Evolutionary conservation across 2,797 vertebrate genomes (phyloP), one percentile per base, ranked within the genome.

Genomic region (Anableps anableps): DNA sequence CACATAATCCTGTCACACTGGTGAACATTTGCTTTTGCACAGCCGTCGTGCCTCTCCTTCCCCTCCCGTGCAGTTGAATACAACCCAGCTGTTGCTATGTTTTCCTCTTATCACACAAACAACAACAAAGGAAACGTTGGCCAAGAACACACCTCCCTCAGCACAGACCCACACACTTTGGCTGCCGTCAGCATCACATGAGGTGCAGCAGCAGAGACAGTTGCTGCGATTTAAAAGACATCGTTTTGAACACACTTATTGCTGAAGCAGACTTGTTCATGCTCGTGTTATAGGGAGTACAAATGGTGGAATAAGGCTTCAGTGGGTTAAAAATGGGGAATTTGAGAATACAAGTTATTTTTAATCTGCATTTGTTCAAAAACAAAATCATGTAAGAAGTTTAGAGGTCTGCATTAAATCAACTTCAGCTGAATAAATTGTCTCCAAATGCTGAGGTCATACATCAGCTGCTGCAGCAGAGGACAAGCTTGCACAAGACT

Each of bases 81-180:
- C 76, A 80, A 85, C 82, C 90, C 91, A 91, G 92, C 91, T 93
- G 95, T 96, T 95, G 94, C 94, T 95, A 95, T 95, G 95, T 94
- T 94, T 92, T 88, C 88, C 84, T 86, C 89, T 88, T 89, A 92
- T 90, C 87, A 11, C 90, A 89, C 90, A 45, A 90, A 94, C 92
- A 95, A 94, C 92, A 92, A 86, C 86, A 91, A 85, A 89, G 82
- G 62, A 81, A 88, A 82, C 47, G 78, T 80, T 88, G 3, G 4
- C 81, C 47, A 80, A 83, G 91, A 90, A 91, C 89, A 85, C 77
- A 48, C 68, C 87, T 91, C 80, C 86, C 90, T 78, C 8, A 31
- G 72, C 60, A 79, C 81, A 62, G 60, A 80, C 77, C 77, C 64
- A 78, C 86, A 84, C 80, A 85, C 85, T 80, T 79, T 77, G 86